These are phyloP conservation scores for Heliothis virescens DNA, from an alignment of 1,140 invertebrate genomes.

Conservation along the genomic window DNA sequence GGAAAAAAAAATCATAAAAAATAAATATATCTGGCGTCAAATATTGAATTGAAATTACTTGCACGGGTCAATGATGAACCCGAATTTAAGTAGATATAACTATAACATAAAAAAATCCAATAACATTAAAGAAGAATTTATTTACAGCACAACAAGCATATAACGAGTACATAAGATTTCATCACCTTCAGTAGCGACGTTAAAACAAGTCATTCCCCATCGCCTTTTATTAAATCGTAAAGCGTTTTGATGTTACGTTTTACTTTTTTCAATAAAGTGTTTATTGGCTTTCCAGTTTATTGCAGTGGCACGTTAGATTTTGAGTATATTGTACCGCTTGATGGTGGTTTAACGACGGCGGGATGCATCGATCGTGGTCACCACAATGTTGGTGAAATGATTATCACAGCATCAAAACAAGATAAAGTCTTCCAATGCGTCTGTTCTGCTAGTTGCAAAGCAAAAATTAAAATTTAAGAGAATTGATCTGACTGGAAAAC, in stretches of 20 bases:
- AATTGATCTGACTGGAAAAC: too few relatives aligned
- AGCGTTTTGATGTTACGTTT: constrained; percentile 64
- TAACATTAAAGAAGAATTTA: constrained; percentile 6
- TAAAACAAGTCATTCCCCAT: constrained; percentile 56
- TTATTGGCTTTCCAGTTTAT: constrained; percentile 71
- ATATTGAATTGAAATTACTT: too few relatives aligned
- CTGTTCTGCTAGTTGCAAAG: too few relatives aligned
- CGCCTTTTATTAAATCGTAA: constrained; percentile 70
- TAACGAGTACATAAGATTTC: constrained; percentile 32
- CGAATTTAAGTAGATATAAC: too few relatives aligned
- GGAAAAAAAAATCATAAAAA: too few relatives aligned
- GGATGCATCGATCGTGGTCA: constrained; percentile 34
- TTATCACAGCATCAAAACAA: neutral
- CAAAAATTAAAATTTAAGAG: too few relatives aligned
- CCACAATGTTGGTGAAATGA: constrained; percentile 5
- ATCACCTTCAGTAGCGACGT: constrained; percentile 41
- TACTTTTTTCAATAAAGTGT: constrained; percentile 77
- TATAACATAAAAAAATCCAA: neutral
- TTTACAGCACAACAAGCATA: neutral
- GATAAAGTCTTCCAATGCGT: too few relatives aligned
- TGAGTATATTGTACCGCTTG: constrained; percentile 54
- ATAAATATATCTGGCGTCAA: too few relatives aligned
- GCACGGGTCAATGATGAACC: too few relatives aligned
- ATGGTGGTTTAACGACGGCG: constrained; percentile 42
- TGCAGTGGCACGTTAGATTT: constrained; percentile 58